These are phyloP conservation scores for Ellobium chinense DNA, from an alignment of 2,888 invertebrate species.

Conservation along the genomic window DNA sequence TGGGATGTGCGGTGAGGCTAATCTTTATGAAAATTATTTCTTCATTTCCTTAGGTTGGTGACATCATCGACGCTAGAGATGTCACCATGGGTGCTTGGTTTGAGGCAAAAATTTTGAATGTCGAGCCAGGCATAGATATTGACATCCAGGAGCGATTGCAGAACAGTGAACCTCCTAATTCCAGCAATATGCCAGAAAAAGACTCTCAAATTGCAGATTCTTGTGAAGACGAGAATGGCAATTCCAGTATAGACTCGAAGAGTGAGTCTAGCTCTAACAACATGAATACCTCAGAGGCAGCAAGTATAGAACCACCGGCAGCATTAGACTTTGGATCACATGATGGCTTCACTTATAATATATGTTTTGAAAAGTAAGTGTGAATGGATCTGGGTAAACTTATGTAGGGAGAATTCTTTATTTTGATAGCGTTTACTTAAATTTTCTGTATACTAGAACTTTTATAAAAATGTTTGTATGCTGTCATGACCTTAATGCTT, in stretches of 20 bases:
- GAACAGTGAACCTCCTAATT: too few species aligned
- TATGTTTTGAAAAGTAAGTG: slow-evolving; percentile 47
- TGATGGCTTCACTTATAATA: slow-evolving; percentile 42
- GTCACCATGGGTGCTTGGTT: slow-evolving; percentile 86
- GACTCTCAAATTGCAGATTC: too few species aligned
- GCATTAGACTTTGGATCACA: slow-evolving; percentile 8
- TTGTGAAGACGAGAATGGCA: not conserved
- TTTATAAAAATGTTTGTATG: too few species aligned
- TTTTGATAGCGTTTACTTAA: too few species aligned
- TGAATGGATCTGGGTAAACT: too few species aligned
- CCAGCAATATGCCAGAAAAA: too few species aligned
- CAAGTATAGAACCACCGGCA: not conserved
- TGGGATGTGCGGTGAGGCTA: too few species aligned
- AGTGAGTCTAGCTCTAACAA: not conserved
- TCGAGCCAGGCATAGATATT: slow-evolving; percentile 44
- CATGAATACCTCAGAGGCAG: not conserved
- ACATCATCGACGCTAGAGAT: slow-evolving; percentile 85
- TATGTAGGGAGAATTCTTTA: too few species aligned
- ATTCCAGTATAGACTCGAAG: not conserved
- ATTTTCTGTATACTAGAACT: too few species aligned
- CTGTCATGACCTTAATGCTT: too few species aligned
- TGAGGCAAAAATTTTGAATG: slow-evolving; percentile 82
- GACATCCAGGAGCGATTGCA: slow-evolving; percentile 30
- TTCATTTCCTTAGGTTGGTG: too few species aligned
- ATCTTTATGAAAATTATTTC: too few species aligned